phyloP scores from a whole-genome alignment of 2,888 invertebrate species.

The Metopia argyrocephala region DNA sequence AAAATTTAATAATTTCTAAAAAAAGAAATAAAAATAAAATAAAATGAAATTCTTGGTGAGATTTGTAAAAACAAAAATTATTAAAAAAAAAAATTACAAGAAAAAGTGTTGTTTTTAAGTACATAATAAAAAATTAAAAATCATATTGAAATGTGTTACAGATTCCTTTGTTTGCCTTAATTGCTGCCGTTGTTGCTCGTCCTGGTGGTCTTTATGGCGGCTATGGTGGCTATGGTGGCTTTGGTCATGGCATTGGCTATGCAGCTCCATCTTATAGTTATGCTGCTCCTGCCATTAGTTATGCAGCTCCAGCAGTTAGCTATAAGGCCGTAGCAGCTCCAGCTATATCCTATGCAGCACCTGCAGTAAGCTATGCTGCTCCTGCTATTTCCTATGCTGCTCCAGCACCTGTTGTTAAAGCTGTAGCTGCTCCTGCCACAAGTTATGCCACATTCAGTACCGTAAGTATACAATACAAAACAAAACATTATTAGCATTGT shows the following conservation, averaged over 20 bases:
- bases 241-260: conserved; percentile 56
- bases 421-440: conserved; percentile 71
- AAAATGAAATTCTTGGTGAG: conserved; percentile 60
- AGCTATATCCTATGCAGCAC: conserved; percentile 65
- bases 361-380: conserved; percentile 66
- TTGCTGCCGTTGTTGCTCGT: conserved; percentile 69
- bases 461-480: conserved; percentile 70
- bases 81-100: neutral
- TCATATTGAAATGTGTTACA: conserved; percentile 55
- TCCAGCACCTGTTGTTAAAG: conserved; percentile 49
- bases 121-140: neutral
- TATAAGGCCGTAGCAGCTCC: conserved; percentile 53
- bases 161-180: conserved; percentile 70
- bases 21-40: neutral
- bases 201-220: conserved; percentile 73
- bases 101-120: neutral
- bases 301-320: conserved; percentile 67
- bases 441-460: conserved; percentile 82
- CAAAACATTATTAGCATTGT: neutral
- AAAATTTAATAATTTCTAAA: neutral
- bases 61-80: neutral
- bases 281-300: conserved; percentile 70
- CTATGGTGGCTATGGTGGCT: conserved; percentile 48
- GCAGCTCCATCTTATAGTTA: conserved; percentile 71
- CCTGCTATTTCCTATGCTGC: conserved; percentile 42